Percentiles rank a stretch among this genome's conserved stretches.
Conservation (phyloP, 2,113 vertebrate genomes). For the Chlamydotis undulata region DNA sequence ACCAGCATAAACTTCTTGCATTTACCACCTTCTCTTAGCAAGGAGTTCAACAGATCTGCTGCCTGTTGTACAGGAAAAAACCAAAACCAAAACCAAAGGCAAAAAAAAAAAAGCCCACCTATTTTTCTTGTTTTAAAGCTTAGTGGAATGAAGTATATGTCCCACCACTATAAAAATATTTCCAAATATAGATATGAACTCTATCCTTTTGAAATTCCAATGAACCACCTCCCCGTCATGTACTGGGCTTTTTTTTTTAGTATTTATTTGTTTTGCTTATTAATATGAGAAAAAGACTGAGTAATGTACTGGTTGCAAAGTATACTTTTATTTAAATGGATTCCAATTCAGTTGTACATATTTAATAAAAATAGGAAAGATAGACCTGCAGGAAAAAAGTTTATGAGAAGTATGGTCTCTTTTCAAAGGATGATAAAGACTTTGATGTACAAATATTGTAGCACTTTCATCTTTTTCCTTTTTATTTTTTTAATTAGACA, state of each 20-base stretch:
- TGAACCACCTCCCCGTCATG: background rate
- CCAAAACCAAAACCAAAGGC: background rate
- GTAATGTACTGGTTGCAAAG: accelerated
- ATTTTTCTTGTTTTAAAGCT: background rate
- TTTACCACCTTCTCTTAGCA: background rate
- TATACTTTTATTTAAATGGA: background rate
- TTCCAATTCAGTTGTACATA: background rate
- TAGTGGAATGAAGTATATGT: background rate
- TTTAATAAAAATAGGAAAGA: background rate
- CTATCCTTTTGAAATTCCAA: background rate
- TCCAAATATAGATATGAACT: background rate
- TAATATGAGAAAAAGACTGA: background rate
- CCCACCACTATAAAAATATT: background rate
- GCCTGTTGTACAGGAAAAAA: background rate
- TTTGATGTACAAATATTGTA: background rate
- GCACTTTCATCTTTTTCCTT: background rate
- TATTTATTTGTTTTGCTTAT: background rate
- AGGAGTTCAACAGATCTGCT: background rate
- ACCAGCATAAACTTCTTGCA: background rate
- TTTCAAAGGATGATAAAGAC: background rate
- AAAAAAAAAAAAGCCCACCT: background rate
- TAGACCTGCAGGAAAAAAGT: background rate
- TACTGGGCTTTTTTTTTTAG: background rate
- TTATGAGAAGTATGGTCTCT: background rate
- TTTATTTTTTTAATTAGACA: background rate